Percentiles rank a stretch among this genome's conserved stretches.
phyloP scores from a whole-genome alignment of 2,888 invertebrate genomes.

The Amiota communis region DNA sequence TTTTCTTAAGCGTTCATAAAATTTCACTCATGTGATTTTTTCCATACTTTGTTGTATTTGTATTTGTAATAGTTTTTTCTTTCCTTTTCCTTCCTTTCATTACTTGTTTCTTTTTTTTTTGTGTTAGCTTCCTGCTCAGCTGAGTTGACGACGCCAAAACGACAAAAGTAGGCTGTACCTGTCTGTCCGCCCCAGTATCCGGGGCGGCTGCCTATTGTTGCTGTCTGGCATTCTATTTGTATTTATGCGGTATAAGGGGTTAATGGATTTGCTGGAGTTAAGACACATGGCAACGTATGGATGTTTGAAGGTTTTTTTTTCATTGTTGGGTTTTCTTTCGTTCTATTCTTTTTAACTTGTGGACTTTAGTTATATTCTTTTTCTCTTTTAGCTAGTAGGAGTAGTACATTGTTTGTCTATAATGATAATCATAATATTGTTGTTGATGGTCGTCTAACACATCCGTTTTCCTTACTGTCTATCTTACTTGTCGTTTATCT shows the following conservation, averaged over 20 bases:
- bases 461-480: background rate
- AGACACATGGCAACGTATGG: constrained; percentile 7
- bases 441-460: constrained; percentile 9
- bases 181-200: background rate
- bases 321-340: background rate
- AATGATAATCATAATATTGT: constrained; percentile 24
- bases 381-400: constrained; percentile 1
- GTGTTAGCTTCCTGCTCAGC: background rate
- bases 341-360: background rate
- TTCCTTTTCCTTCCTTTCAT: background rate
- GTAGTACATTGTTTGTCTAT: constrained; percentile 3
- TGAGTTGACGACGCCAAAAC: background rate
- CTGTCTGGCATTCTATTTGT: constrained; percentile 52
- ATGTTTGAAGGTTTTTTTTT: constrained; percentile 15
- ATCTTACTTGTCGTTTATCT: too few relatives aligned
- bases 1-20: constrained; percentile 8
- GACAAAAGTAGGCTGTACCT: too few relatives aligned
- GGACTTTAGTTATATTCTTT: background rate
- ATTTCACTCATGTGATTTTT: constrained; percentile 21
- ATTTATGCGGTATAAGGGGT: constrained; percentile 67
- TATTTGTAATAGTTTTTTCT: background rate
- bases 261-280: constrained; percentile 58
- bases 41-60: background rate
- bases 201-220: constrained; percentile 3
- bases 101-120: background rate